Percentiles rank a stretch among this genome's conserved stretches.
These are phyloP conservation scores for Zaprionus obscuricornis DNA, from an alignment of 2,888 invertebrate genomes.

Conservation along the genomic window DNA sequence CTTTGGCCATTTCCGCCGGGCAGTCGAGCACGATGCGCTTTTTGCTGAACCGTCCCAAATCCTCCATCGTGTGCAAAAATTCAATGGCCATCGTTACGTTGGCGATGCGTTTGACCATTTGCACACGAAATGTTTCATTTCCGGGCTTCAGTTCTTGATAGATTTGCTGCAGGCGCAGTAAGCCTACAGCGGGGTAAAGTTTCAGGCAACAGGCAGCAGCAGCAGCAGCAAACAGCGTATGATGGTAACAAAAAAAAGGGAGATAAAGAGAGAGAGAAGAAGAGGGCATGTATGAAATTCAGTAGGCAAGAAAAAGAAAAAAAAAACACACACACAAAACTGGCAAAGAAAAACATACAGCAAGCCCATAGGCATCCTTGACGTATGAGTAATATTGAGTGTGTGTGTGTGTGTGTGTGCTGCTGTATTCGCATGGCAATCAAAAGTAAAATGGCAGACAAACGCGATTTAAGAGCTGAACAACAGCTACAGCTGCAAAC, in stretches of 20 bases:
- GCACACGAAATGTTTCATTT: constrained; percentile 92
- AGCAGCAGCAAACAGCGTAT: constrained; percentile 2
- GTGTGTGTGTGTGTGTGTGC: constrained; percentile 1
- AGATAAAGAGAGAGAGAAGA: neutral
- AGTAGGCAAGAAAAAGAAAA: constrained; percentile 1
- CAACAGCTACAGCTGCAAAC: constrained; percentile 3
- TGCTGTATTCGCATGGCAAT: constrained; percentile 23
- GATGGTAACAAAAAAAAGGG: constrained; percentile 13
- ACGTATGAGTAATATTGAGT: constrained; percentile 51
- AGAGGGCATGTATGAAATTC: no score
- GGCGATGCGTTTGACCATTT: constrained; percentile 93
- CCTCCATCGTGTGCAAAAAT: constrained; percentile 92
- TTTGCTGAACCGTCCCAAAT: constrained; percentile 92
- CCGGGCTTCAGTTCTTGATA: constrained; percentile 95
- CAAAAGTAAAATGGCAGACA: constrained; percentile 43
- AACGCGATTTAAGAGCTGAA: constrained; percentile 35
- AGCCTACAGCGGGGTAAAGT: constrained; percentile 85
- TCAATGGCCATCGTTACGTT: constrained; percentile 94
- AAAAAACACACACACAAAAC: neutral
- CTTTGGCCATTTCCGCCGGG: constrained; percentile 94
- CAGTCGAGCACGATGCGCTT: constrained; percentile 96
- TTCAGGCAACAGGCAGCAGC: no score
- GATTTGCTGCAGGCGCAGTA: constrained; percentile 95
- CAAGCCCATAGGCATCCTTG: constrained; percentile 19
- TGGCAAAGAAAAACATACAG: constrained; percentile 9